Conservation (phyloP, 2,888 invertebrate genomes). For the Sipunculus nudus region DNA sequence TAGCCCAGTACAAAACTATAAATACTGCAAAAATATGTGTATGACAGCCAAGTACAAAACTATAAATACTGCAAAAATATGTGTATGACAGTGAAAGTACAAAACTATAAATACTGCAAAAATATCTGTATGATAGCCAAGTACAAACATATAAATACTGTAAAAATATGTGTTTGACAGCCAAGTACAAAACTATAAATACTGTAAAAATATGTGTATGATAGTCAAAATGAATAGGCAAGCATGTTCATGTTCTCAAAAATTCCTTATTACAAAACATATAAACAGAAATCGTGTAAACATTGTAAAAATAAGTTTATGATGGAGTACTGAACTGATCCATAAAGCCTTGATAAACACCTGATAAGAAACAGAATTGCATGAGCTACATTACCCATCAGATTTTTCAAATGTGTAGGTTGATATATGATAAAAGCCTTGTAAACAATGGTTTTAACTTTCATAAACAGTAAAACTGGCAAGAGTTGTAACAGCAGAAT, state of each 20-base stretch:
- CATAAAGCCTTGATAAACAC: no score
- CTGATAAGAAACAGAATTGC: no score
- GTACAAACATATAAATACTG: not conserved
- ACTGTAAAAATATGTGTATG: no score
- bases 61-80: no score
- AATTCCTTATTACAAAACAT: not conserved
- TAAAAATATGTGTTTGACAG: not conserved
- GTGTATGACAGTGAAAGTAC: no score
- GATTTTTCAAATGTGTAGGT: no score
- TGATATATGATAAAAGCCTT: no score
- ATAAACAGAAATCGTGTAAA: not conserved
- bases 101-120: constrained; percentile 52
- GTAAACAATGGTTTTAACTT: no score
- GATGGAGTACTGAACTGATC: no score
- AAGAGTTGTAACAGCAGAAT: no score
- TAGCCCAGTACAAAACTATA: not conserved
- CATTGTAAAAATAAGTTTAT: not conserved
- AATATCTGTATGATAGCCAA: not conserved
- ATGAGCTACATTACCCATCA: no score
- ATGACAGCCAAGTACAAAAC: not conserved
- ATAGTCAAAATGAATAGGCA: constrained; percentile 70
- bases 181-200: not conserved
- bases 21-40: not conserved
- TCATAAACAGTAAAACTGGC: no score
- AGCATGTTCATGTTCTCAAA: constrained; percentile 53